phyloP scores from a whole-genome alignment of 2,113 vertebrate species.

The Anhinga rufa region DNA sequence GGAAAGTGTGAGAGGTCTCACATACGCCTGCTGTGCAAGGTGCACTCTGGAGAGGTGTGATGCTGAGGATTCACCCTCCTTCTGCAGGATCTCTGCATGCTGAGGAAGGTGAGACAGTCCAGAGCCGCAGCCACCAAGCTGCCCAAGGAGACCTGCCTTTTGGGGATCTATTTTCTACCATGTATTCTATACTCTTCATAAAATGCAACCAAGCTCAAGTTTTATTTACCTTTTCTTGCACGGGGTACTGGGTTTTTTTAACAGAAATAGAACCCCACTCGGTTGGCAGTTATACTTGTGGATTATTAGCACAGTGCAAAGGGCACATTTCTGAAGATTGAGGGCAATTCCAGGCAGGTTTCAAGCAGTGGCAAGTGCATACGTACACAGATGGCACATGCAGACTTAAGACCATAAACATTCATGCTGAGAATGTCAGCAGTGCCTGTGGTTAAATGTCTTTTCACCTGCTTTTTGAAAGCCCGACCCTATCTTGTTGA shows the following conservation, averaged over 20 bases:
- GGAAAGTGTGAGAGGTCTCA: neutral
- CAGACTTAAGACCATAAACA: neutral
- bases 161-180: neutral
- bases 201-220: neutral
- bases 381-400: neutral
- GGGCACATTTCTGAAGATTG: neutral
- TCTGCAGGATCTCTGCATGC: neutral
- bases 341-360: neutral
- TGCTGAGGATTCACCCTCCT: neutral
- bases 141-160: neutral
- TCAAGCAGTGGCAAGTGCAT: neutral
- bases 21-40: neutral
- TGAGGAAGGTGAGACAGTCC: neutral
- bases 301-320: neutral
- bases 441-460: neutral
- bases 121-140: neutral
- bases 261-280: neutral
- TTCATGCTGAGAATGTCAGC: neutral
- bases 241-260: neutral
- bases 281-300: neutral
- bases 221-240: neutral
- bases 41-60: fast-evolving
- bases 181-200: neutral
- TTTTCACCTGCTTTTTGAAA: neutral
- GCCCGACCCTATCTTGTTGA: fast-evolving